Percentiles rank a stretch among this genome's conserved stretches.
Conservation (phyloP, 2,888 invertebrate species). For the Hylaea fasciaria region DNA sequence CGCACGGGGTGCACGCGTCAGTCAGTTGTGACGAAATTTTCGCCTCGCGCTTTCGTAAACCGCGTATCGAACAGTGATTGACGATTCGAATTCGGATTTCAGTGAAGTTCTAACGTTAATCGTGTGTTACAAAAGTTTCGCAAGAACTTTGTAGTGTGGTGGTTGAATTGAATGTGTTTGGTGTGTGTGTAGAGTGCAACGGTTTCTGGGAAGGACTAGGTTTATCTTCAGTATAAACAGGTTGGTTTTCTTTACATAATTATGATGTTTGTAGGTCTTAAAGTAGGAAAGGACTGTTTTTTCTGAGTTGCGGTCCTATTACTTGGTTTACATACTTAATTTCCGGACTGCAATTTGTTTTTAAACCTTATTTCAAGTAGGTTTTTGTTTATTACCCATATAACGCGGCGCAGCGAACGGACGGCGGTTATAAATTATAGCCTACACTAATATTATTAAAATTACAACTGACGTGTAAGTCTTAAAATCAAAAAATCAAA, state of each 20-base stretch:
- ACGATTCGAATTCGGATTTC: slow-evolving; percentile 25
- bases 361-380: too few species aligned
- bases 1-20: slow-evolving; percentile 37
- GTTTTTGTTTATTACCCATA: too few species aligned
- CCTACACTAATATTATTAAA: too few species aligned
- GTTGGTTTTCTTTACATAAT: slow-evolving; percentile 27
- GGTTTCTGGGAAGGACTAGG: slow-evolving; percentile 25
- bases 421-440: too few species aligned
- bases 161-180: slow-evolving; percentile 12
- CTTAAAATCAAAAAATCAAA: too few species aligned
- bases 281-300: neutral
- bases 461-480: too few species aligned
- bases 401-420: too few species aligned
- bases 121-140: slow-evolving; percentile 14
- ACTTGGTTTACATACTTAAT: too few species aligned
- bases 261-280: slow-evolving; percentile 8
- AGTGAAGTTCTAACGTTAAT: slow-evolving; percentile 23
- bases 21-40: neutral
- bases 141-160: slow-evolving; percentile 15
- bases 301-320: neutral
- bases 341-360: too few species aligned
- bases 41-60: slow-evolving; percentile 18
- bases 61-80: slow-evolving; percentile 22
- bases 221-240: slow-evolving; percentile 23
- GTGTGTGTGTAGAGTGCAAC: slow-evolving; percentile 26